Evolutionary conservation across 1,140 invertebrate genomes (phyloP).

Genomic region (Pseudomyrmex gracilis): DNA sequence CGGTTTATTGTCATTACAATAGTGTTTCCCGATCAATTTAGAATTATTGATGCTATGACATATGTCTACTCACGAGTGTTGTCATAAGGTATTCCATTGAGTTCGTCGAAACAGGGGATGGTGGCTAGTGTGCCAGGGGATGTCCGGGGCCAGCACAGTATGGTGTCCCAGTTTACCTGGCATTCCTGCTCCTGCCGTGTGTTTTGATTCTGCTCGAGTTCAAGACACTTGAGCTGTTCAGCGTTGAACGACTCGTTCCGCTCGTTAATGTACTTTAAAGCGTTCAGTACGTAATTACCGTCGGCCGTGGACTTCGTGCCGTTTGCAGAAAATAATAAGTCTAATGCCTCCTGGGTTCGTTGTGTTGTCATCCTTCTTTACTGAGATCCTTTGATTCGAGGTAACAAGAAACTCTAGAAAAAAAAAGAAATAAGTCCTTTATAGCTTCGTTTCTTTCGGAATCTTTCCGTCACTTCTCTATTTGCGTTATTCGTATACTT

Average conservation of each 20-base stretch:
- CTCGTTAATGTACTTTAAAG: slow-evolving; percentile 76
- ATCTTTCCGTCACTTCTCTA: too few species aligned
- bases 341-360: slow-evolving; percentile 23
- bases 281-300: slow-evolving; percentile 73
- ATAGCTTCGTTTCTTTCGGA: too few species aligned
- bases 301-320: slow-evolving; percentile 49
- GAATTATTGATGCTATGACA: not conserved
- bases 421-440: too few species aligned
- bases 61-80: slow-evolving; percentile 87
- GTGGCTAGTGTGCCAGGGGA: slow-evolving; percentile 87
- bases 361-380: too few species aligned
- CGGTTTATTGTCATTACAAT: too few species aligned
- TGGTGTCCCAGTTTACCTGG: slow-evolving; percentile 87
- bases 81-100: slow-evolving; percentile 92
- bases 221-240: slow-evolving; percentile 71
- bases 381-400: too few species aligned
- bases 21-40: not conserved
- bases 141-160: slow-evolving; percentile 93
- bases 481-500: too few species aligned
- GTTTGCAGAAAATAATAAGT: slow-evolving; percentile 42
- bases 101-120: slow-evolving; percentile 90
- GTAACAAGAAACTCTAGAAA: too few species aligned
- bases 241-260: slow-evolving; percentile 71
- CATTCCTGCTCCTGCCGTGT: slow-evolving; percentile 54
- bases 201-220: slow-evolving; percentile 15